Percentiles rank a stretch among this genome's conserved stretches.
These are phyloP conservation scores for Strigamia crassipes DNA, from an alignment of 2,888 invertebrate genomes.

Conservation along the genomic window DNA sequence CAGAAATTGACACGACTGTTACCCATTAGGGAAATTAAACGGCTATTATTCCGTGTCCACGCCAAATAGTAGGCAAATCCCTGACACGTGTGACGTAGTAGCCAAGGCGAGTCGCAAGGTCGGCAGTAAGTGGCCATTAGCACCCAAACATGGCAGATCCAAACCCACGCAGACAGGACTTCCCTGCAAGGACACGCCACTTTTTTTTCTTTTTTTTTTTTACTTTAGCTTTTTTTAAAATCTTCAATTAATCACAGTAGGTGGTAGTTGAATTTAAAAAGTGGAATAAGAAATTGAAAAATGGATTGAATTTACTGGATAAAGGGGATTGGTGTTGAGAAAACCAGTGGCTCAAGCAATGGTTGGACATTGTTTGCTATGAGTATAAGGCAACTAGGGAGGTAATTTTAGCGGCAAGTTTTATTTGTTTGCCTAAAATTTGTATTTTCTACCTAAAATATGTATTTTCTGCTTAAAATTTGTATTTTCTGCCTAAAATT, in stretches of 20 bases:
- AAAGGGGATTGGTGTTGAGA: no score
- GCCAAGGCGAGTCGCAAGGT: slow-evolving; percentile 10
- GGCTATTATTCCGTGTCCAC: neutral
- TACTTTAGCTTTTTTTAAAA: neutral
- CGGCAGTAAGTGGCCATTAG: slow-evolving; percentile 4
- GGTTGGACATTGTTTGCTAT: no score
- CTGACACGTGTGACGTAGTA: neutral
- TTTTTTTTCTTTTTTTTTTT: neutral
- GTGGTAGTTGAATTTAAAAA: neutral
- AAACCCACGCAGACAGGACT: neutral
- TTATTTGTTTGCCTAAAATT: no score
- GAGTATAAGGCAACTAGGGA: no score
- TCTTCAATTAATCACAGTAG: neutral
- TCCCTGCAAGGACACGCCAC: neutral
- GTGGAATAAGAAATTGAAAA: no score
- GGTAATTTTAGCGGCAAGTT: no score
- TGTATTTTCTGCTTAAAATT: no score
- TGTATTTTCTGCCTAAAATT: no score
- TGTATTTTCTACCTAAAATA: no score
- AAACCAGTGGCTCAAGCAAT: no score
- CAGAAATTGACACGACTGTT: no score
- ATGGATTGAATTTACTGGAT: no score
- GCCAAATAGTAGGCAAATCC: neutral
- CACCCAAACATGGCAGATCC: neutral
- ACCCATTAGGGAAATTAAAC: neutral